Percentiles rank a stretch among this genome's conserved stretches.
phyloP scores from a whole-genome alignment of 2,113 vertebrate genomes.

The Caranx melampygus region DNA sequence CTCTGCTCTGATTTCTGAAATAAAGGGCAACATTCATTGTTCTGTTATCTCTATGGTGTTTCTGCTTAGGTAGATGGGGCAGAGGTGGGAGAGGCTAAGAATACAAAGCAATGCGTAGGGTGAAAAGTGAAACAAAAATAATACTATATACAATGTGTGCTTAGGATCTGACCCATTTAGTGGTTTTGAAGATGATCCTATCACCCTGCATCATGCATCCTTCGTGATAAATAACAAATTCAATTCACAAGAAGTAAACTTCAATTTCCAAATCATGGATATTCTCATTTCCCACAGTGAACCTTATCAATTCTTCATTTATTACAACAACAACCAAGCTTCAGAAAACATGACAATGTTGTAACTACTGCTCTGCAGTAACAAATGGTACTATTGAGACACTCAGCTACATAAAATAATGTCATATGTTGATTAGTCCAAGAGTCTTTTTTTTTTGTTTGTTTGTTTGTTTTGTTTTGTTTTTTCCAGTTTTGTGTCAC shows the following conservation, averaged over 20 bases:
- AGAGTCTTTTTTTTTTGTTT: too few species aligned
- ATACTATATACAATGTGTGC: neutral
- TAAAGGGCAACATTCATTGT: constrained; percentile 3
- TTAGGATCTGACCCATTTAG: neutral
- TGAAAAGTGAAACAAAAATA: neutral
- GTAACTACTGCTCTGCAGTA: too few species aligned
- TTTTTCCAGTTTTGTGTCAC: too few species aligned
- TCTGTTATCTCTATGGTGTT: constrained; percentile 19
- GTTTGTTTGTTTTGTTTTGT: too few species aligned
- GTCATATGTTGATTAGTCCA: too few species aligned
- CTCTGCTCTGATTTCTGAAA: constrained; percentile 27
- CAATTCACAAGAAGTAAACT: neutral
- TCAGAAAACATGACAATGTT: neutral
- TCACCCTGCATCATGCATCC: neutral
- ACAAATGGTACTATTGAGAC: neutral
- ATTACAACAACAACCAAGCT: neutral
- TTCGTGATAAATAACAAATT: neutral
- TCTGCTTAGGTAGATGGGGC: constrained; percentile 13
- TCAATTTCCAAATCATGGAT: neutral
- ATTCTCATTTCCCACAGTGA: neutral
- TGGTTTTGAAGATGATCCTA: neutral
- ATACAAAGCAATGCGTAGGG: neutral
- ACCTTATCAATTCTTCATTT: neutral
- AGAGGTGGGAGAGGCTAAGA: neutral
- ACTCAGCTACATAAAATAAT: neutral